Evolutionary conservation across 2,113 vertebrate genomes (phyloP).

Genomic region (Athene cunicularia): DNA sequence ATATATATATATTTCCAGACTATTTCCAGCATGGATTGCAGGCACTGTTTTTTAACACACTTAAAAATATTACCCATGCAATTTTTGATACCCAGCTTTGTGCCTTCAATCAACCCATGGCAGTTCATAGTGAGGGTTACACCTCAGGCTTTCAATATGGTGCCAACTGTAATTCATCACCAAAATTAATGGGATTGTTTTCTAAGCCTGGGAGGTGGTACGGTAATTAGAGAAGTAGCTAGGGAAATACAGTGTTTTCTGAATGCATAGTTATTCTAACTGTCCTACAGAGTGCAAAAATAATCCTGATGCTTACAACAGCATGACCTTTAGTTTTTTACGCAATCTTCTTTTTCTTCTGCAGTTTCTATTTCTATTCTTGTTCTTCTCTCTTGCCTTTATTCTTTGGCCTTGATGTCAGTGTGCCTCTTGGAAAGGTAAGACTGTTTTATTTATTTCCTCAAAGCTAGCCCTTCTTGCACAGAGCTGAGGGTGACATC

Average conservation of each 20-base stretch:
- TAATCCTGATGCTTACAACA: not conserved
- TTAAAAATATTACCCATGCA: not conserved
- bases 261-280: not conserved
- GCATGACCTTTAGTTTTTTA: constrained; percentile 46
- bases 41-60: not conserved
- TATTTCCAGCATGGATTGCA: not conserved
- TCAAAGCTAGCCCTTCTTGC: not conserved
- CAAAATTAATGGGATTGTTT: not conserved
- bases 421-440: constrained; percentile 91
- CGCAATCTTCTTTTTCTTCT: constrained; percentile 74
- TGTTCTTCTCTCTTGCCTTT: constrained; percentile 99
- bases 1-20: not conserved
- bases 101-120: not conserved
- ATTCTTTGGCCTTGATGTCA: constrained; percentile 99
- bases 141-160: not conserved
- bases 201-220: not conserved
- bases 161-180: not conserved
- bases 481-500: not conserved
- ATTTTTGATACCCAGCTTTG: not conserved
- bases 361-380: constrained; percentile 98
- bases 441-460: constrained; percentile 72
- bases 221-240: not conserved
- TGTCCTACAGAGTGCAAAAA: not conserved
- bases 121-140: not conserved
- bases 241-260: not conserved